A percentile compares a stretch with the other conserved stretches of the same genome.
These are phyloP conservation scores for Troides oblongomaculatus DNA, from an alignment of 2,888 invertebrate species.

Conservation along the genomic window DNA sequence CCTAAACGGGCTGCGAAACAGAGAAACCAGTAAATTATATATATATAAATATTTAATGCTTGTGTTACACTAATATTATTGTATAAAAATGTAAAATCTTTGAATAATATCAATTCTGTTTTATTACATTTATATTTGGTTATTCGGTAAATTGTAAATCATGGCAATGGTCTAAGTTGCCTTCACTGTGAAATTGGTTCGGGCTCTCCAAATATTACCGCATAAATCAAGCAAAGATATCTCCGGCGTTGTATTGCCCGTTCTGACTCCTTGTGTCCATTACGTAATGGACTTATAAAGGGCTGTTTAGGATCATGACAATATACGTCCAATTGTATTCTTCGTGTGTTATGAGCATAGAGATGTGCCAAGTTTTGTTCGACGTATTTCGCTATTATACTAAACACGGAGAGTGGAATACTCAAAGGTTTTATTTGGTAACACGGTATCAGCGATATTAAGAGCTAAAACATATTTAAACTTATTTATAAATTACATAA, in stretches of 20 bases:
- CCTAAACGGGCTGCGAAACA: too few relatives aligned
- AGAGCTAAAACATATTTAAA: too few relatives aligned
- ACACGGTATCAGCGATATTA: too few relatives aligned
- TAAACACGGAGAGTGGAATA: too few relatives aligned
- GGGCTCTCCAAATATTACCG: slow-evolving; percentile 53
- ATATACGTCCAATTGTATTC: slow-evolving; percentile 50
- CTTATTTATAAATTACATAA: too few relatives aligned
- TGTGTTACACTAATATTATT: background rate
- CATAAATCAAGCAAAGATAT: slow-evolving; percentile 62
- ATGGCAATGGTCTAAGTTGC: slow-evolving; percentile 48
- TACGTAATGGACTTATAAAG: slow-evolving; percentile 62
- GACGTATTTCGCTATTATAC: slow-evolving; percentile 47
- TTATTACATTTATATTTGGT: slow-evolving; percentile 7
- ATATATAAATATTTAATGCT: background rate
- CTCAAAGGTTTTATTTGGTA: too few relatives aligned
- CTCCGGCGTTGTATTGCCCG: slow-evolving; percentile 50
- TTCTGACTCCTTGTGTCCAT: slow-evolving; percentile 50
- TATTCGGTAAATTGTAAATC: slow-evolving; percentile 44
- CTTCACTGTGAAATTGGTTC: slow-evolving; percentile 45
- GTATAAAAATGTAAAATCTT: background rate
- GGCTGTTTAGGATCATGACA: slow-evolving; percentile 58
- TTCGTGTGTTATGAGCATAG: slow-evolving; percentile 35
- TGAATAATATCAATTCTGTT: background rate
- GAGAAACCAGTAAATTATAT: too few relatives aligned
- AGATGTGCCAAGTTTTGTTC: slow-evolving; percentile 59